These are phyloP conservation scores for Tiliacea aurago DNA, from an alignment of 2,888 invertebrate genomes.

Conservation along the genomic window DNA sequence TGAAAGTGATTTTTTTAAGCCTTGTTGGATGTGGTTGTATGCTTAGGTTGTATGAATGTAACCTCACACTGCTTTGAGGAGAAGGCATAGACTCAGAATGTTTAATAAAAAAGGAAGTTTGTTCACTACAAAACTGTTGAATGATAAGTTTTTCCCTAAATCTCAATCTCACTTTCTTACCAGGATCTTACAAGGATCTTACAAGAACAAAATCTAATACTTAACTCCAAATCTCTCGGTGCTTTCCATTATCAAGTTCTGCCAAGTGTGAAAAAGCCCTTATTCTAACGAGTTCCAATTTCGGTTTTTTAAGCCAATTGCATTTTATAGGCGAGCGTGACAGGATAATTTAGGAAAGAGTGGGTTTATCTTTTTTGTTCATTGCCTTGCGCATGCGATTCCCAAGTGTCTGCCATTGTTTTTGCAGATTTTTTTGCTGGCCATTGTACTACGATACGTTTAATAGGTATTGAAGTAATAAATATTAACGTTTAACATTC, in stretches of 20 bases:
- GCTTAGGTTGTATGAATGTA: neutral
- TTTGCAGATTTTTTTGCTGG: constrained; percentile 79
- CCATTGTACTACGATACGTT: constrained; percentile 79
- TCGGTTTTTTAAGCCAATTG: constrained; percentile 87
- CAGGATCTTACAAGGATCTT: neutral
- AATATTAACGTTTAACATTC: constrained; percentile 78
- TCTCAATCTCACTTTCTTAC: neutral
- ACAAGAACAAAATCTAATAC: neutral
- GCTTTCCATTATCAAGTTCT: neutral
- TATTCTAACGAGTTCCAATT: constrained; percentile 86
- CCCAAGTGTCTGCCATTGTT: constrained; percentile 74
- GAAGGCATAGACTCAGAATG: neutral
- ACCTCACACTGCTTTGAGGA: neutral
- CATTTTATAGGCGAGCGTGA: constrained; percentile 90
- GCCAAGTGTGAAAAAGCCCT: constrained; percentile 65
- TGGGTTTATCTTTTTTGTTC: constrained; percentile 74
- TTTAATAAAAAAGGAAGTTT: neutral
- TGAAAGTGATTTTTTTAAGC: constrained; percentile 30
- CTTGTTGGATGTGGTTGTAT: neutral
- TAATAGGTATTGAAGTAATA: constrained; percentile 78
- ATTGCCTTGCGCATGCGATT: constrained; percentile 81
- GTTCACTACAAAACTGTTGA: neutral
- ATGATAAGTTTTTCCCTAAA: neutral
- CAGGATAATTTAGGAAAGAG: constrained; percentile 90
- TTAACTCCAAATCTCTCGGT: neutral